phyloP scores from a whole-genome alignment of 23 tunicate genomes.

The Trididemnum nubilum region DNA sequence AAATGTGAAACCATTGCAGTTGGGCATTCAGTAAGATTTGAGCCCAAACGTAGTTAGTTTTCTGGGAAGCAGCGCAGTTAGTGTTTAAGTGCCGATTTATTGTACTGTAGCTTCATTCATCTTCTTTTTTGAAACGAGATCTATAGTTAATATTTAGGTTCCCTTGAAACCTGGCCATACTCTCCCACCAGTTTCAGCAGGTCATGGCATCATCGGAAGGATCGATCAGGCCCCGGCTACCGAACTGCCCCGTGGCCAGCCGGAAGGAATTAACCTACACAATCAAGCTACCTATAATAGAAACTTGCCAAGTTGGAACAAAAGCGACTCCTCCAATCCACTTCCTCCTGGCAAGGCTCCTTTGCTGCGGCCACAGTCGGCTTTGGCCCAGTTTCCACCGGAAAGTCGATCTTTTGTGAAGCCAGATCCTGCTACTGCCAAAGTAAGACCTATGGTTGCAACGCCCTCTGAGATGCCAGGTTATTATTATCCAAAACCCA shows the following conservation, averaged over 20 bases:
- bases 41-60: too few relatives aligned
- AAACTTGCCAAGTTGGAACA: not conserved
- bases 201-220: slow-evolving; percentile 24
- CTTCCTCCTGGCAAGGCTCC: not conserved
- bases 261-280: slow-evolving; percentile 48
- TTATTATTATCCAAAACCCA: not conserved
- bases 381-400: slow-evolving; percentile 68
- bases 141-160: too few relatives aligned
- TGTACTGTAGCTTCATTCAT: too few relatives aligned
- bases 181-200: not conserved
- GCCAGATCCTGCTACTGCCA: slow-evolving; percentile 67
- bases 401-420: slow-evolving; percentile 17
- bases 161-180: too few relatives aligned
- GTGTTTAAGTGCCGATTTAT: too few relatives aligned
- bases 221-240: slow-evolving; percentile 40
- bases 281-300: not conserved
- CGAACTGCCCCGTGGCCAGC: slow-evolving; percentile 42
- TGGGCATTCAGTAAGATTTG: too few relatives aligned
- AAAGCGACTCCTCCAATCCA: not conserved
- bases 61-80: too few relatives aligned
- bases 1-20: too few relatives aligned
- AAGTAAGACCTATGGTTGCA: slow-evolving; percentile 78
- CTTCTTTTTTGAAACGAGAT: too few relatives aligned
- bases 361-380: slow-evolving; percentile 55
- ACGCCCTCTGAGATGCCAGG: not conserved